Evolutionary conservation across 2,888 invertebrate species (phyloP).

Genomic region (Metalampra italica): DNA sequence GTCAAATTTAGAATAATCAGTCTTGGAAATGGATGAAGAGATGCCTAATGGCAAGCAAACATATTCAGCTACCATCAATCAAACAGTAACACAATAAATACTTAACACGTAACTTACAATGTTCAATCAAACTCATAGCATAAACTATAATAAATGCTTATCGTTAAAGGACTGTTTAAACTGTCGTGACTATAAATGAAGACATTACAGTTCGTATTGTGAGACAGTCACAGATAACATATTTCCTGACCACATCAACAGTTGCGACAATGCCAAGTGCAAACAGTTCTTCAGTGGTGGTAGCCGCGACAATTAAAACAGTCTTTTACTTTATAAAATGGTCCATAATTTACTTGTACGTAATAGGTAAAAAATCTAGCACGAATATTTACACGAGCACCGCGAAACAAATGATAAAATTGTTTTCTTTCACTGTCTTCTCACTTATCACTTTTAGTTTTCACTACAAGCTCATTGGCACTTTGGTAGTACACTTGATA

Average conservation of each 20-base stretch:
- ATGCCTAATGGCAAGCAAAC: slow-evolving; percentile 44
- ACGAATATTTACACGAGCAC: slow-evolving; percentile 75
- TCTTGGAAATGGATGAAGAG: slow-evolving; percentile 66
- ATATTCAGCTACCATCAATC: slow-evolving; percentile 24
- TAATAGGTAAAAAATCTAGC: slow-evolving; percentile 76
- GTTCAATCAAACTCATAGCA: slow-evolving; percentile 20
- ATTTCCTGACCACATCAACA: too few relatives aligned
- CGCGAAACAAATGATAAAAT: slow-evolving; percentile 44
- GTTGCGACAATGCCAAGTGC: too few relatives aligned
- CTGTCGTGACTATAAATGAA: too few relatives aligned
- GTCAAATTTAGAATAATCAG: slow-evolving; percentile 74
- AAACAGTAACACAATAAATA: slow-evolving; percentile 48
- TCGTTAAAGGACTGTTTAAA: neutral
- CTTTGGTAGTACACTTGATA: slow-evolving; percentile 51
- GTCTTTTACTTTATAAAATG: slow-evolving; percentile 52
- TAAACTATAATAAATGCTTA: slow-evolving; percentile 18
- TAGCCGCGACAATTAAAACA: neutral
- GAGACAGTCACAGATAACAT: too few relatives aligned
- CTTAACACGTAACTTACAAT: slow-evolving; percentile 49
- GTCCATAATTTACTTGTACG: slow-evolving; percentile 66
- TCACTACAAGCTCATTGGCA: slow-evolving; percentile 72
- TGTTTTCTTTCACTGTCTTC: slow-evolving; percentile 26
- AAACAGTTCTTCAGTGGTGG: too few relatives aligned
- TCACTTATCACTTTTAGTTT: slow-evolving; percentile 37
- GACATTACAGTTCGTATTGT: too few relatives aligned